Evolutionary conservation across 2,888 invertebrate genomes (phyloP), one percentile per base, ranked within the genome.

Genomic region (Prenolepis imparis): DNA sequence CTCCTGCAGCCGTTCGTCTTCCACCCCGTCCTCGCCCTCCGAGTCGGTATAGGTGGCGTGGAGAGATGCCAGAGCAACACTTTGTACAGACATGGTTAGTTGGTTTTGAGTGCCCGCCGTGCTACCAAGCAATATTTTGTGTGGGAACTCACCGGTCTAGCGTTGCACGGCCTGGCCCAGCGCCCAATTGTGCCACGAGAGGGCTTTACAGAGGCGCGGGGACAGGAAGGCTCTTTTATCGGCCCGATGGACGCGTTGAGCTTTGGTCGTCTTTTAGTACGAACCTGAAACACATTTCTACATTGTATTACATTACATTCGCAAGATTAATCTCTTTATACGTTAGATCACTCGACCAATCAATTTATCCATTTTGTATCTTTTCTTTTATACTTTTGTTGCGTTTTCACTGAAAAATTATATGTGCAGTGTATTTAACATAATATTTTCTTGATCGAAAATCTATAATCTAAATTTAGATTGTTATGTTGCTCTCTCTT

Each of bases 41-140:
- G 98, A 98, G 94, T 98, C 98, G 0, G 98, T 98, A 94, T 98
- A 98, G 63, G 97, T 98, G 41, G 98, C 98, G 73, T 98, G 98
- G 89, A 98, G 95, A 73, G 98, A 97, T 82, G 98, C 98, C 94
- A 98, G 95, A 57, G 98, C 98, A 91, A 93, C 92, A 92, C 94
- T 95, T 94, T 94, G 94, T 94, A 94, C 94, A 94, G 94, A 94
- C 94, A 95, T 95, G 90, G 93, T 94, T 94, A 93, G 91, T 94
- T 94, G 93, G 92, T 93, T 94, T 94, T 94, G 93, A 93, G 93
- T 93, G 92, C 93, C 94, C 94, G 90, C 92, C 90, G 91, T 93
- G 92, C 93, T 93, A 93, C 92, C 93, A 93, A 93, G 93, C 93
- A 92, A 93, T 94, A 94, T 94, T 94, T 93, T 94, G 94, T 93